Percentiles rank a stretch among this genome's conserved stretches.
Conservation (phyloP, 2,113 vertebrate species). For the Meleagris gallopavo region DNA sequence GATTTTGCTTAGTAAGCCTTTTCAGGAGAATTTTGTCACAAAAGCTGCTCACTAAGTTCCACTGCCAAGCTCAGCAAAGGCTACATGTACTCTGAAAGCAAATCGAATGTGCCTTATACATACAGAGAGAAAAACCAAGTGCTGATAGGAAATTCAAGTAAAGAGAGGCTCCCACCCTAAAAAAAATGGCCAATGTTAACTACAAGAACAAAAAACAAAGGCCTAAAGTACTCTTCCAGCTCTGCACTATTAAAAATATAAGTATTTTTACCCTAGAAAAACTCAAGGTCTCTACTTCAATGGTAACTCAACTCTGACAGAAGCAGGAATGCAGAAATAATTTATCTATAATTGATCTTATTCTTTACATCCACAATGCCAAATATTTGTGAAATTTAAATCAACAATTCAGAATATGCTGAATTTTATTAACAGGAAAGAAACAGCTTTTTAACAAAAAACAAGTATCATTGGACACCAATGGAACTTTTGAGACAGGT, state of each 20-base stretch:
- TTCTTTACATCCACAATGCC: neutral
- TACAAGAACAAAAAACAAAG: neutral
- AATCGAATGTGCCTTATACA: neutral
- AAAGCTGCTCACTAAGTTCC: neutral
- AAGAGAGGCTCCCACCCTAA: neutral
- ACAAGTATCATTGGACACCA: neutral
- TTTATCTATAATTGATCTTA: neutral
- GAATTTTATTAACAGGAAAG: neutral
- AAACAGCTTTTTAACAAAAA: neutral
- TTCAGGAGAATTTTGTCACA: neutral
- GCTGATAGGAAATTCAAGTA: neutral
- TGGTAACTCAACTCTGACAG: neutral
- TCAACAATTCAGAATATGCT: neutral
- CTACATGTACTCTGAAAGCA: neutral
- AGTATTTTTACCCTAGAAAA: neutral
- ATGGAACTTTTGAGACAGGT: neutral
- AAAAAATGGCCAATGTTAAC: neutral
- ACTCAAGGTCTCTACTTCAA: neutral
- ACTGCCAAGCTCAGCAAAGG: slow-evolving; percentile 1
- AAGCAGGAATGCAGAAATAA: neutral
- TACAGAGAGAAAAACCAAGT: neutral
- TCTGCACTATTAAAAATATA: neutral
- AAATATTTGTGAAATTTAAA: neutral
- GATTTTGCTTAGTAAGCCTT: neutral
- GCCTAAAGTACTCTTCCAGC: neutral